These are phyloP conservation scores for Orthosia gothica DNA, from an alignment of 2,888 invertebrate species.

Conservation along the genomic window DNA sequence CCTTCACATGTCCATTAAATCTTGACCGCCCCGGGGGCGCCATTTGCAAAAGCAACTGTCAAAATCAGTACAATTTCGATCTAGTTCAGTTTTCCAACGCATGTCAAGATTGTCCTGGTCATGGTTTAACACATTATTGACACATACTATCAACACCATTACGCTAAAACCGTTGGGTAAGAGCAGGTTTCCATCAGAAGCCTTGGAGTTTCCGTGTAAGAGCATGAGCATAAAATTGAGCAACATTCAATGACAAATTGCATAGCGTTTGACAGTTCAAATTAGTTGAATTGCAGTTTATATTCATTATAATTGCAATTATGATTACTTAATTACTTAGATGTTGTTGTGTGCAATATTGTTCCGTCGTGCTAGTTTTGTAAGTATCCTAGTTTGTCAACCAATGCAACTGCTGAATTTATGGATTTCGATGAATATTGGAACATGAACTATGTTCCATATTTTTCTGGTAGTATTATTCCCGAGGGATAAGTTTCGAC, in stretches of 20 bases:
- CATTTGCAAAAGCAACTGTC: background rate
- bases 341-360: conserved; percentile 9
- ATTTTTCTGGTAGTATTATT: too few relatives aligned
- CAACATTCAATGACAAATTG: conserved; percentile 51
- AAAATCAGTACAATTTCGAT: background rate
- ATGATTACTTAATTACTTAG: background rate
- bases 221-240: conserved; percentile 36
- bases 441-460: too few relatives aligned
- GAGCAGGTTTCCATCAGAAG: conserved; percentile 43
- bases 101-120: conserved; percentile 27
- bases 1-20: conserved; percentile 1
- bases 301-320: conserved; percentile 16
- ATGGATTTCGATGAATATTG: too few relatives aligned
- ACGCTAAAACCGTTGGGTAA: conserved; percentile 58
- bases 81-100: background rate
- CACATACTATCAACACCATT: conserved; percentile 58
- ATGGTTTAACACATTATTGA: conserved; percentile 37
- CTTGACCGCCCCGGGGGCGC: background rate
- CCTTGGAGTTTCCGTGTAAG: conserved; percentile 46
- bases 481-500: too few relatives aligned
- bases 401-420: too few relatives aligned
- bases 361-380: background rate
- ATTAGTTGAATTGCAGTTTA: conserved; percentile 34
- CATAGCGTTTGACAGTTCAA: conserved; percentile 22
- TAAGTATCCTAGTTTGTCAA: background rate